Conservation (phyloP, 2,888 invertebrate genomes). For the Caenorhabditis parvicauda region DNA sequence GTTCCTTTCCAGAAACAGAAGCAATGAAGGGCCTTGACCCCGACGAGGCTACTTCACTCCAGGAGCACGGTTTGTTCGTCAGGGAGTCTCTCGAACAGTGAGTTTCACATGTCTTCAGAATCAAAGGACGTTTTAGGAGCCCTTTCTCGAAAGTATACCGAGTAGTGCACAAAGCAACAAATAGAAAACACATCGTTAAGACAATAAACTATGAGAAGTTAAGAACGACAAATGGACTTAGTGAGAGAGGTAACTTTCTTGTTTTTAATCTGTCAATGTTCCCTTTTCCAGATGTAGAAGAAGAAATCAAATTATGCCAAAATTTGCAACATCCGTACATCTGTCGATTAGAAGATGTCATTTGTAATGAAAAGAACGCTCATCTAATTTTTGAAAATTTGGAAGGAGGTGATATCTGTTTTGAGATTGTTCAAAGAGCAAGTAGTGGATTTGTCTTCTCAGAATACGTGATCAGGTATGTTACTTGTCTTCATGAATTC, state of each 20-base stretch:
- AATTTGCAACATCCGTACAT: conserved; percentile 98
- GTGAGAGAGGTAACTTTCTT: too few relatives aligned
- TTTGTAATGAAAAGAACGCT: conserved; percentile 29
- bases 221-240: too few relatives aligned
- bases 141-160: conserved; percentile 28
- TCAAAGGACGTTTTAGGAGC: conserved; percentile 10
- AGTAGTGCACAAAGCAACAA: conserved; percentile 11
- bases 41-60: conserved; percentile 27
- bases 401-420: conserved; percentile 97
- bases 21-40: conserved; percentile 31
- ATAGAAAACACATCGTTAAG: conserved; percentile 16
- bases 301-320: conserved; percentile 91
- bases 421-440: conserved; percentile 74
- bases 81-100: conserved; percentile 29
- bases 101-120: conserved; percentile 2
- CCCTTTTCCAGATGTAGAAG: conserved; percentile 73
- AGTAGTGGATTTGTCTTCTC: conserved; percentile 97
- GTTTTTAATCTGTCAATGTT: too few relatives aligned
- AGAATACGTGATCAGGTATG: conserved; percentile 94
- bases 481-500: background rate
- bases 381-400: conserved; percentile 70
- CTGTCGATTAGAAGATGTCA: conserved; percentile 83
- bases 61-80: conserved; percentile 16
- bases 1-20: too few relatives aligned
- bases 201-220: too few relatives aligned